phyloP scores from a whole-genome alignment of 2,888 invertebrate species.

The Phortica okadai region DNA sequence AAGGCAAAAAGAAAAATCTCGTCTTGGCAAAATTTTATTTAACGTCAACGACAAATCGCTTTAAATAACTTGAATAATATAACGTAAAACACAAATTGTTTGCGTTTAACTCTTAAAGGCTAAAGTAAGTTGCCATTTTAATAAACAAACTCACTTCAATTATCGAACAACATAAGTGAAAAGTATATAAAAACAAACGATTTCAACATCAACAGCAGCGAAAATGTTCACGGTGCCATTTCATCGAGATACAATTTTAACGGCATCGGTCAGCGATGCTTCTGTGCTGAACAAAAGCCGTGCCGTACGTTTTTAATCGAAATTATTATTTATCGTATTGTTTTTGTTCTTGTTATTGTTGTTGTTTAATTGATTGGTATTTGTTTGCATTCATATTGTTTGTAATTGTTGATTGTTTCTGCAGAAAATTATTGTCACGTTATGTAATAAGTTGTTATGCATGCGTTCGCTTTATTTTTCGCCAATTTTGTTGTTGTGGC shows the following conservation, averaged over 20 bases:
- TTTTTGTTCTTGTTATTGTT: conserved; percentile 21
- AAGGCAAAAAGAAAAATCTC: background rate
- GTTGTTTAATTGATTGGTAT: conserved; percentile 39
- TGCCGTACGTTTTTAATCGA: conserved; percentile 76
- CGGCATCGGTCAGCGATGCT: conserved; percentile 82
- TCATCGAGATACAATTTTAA: conserved; percentile 77
- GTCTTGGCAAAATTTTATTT: background rate
- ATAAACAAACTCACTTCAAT: background rate
- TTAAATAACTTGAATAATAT: background rate
- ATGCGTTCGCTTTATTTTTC: conserved; percentile 35
- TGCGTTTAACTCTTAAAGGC: background rate
- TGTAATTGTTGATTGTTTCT: background rate
- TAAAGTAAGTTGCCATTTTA: conserved; percentile 25
- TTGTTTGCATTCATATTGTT: conserved; percentile 36
- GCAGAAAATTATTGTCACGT: background rate
- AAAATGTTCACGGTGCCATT: conserved; percentile 76
- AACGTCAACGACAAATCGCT: background rate
- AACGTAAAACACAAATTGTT: background rate
- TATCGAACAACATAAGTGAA: background rate
- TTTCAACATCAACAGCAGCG: background rate
- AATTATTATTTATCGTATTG: conserved; percentile 31
- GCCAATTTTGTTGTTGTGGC: conserved; percentile 27
- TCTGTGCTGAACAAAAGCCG: conserved; percentile 80
- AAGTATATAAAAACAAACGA: background rate
- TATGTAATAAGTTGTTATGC: conserved; percentile 33